Conservation (phyloP, 2,888 invertebrate genomes). For the Chrysotoxum bicinctum region DNA sequence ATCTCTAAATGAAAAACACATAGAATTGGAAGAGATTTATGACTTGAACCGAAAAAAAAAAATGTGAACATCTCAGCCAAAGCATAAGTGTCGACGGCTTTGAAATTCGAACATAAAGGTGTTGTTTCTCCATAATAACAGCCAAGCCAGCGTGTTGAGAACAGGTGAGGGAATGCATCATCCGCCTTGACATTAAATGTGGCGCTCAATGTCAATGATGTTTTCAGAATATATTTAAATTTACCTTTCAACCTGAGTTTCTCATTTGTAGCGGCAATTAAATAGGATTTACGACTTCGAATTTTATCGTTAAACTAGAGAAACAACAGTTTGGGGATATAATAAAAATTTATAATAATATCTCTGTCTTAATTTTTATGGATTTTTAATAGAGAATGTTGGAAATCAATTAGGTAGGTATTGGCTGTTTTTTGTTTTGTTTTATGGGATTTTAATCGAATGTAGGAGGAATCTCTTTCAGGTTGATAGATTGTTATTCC, state of each 20-base stretch:
- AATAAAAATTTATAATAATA: slow-evolving; percentile 52
- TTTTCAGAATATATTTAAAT: slow-evolving; percentile 46
- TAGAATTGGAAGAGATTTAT: slow-evolving; percentile 63
- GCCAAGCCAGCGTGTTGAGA: slow-evolving; percentile 8
- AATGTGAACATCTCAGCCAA: slow-evolving; percentile 42
- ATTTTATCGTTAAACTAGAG: slow-evolving; percentile 51
- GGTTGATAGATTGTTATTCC: background rate
- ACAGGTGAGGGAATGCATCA: slow-evolving; percentile 68
- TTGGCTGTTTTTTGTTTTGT: slow-evolving; percentile 23
- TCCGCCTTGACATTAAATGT: slow-evolving; percentile 56
- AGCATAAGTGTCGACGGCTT: slow-evolving; percentile 22
- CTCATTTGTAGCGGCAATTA: slow-evolving; percentile 42
- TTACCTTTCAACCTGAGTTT: slow-evolving; percentile 61
- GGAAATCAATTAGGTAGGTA: slow-evolving; percentile 38
- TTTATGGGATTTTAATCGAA: slow-evolving; percentile 70
- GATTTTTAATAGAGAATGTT: slow-evolving; percentile 67
- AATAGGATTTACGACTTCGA: slow-evolving; percentile 64
- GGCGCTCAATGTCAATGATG: slow-evolving; percentile 69
- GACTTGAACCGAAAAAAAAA: slow-evolving; percentile 31
- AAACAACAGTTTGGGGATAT: slow-evolving; percentile 51
- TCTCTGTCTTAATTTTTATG: slow-evolving; percentile 58
- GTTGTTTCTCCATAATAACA: slow-evolving; percentile 28
- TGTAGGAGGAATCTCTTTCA: slow-evolving; percentile 49
- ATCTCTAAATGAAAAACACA: slow-evolving; percentile 54
- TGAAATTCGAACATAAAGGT: slow-evolving; percentile 48